Percentiles rank a stretch among this genome's conserved stretches.
Conservation (phyloP, 1,140 invertebrate genomes). For the Triops cancriformis region DNA sequence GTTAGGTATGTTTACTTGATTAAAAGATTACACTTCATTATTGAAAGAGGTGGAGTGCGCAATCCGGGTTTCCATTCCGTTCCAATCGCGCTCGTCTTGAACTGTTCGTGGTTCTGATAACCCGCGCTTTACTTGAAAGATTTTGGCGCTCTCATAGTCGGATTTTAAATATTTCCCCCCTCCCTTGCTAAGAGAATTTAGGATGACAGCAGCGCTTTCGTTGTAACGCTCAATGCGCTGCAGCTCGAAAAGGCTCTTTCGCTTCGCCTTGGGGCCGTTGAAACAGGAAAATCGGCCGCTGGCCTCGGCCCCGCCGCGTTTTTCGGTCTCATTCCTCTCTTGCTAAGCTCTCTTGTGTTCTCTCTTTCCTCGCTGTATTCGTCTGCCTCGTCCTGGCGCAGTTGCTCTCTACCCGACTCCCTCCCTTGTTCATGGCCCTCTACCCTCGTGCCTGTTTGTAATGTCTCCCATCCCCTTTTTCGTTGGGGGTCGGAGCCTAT, state of each 20-base stretch:
- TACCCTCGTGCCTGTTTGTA: slow-evolving; percentile 9
- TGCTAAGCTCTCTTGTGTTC: slow-evolving; percentile 10
- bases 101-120: slow-evolving; percentile 1
- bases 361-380: slow-evolving; percentile 5
- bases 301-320: neutral
- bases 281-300: slow-evolving; percentile 12
- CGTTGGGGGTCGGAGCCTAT: neutral
- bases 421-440: neutral
- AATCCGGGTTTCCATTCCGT: neutral
- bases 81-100: neutral
- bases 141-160: neutral
- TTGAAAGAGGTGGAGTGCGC: neutral
- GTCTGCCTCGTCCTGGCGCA: neutral
- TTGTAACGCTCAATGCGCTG: slow-evolving; percentile 5
- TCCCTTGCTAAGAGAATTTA: neutral
- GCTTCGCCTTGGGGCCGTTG: neutral
- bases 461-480: slow-evolving; percentile 10
- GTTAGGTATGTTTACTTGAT: neutral
- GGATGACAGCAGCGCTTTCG: slow-evolving; percentile 12
- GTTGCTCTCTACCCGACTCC: neutral
- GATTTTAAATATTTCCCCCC: neutral
- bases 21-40: neutral
- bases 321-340: slow-evolving; percentile 11
- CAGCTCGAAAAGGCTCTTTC: neutral
- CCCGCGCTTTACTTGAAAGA: neutral